These are phyloP conservation scores for Diuraphis noxia DNA, from an alignment of 1,140 invertebrate species.

Conservation along the genomic window DNA sequence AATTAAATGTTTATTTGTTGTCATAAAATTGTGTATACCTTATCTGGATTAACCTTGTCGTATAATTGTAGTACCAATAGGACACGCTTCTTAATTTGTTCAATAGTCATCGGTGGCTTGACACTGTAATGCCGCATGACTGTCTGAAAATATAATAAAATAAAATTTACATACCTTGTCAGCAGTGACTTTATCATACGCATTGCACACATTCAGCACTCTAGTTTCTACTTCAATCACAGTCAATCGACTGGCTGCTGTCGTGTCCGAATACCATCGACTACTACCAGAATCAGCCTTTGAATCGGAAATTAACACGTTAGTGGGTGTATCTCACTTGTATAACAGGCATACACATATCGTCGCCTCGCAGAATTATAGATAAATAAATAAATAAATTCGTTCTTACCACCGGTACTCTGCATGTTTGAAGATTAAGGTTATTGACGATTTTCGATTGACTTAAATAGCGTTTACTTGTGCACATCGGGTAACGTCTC, in stretches of 20 bases:
- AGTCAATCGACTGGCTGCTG: not conserved
- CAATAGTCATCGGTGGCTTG: slow-evolving; percentile 69
- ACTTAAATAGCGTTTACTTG: slow-evolving; percentile 14
- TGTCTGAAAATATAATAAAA: slow-evolving; percentile 66
- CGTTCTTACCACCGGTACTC: slow-evolving; percentile 18
- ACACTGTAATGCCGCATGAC: slow-evolving; percentile 72
- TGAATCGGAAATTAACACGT: not conserved
- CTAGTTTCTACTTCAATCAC: slow-evolving; percentile 69
- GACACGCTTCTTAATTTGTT: slow-evolving; percentile 83
- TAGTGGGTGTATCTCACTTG: not conserved
- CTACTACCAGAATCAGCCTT: not conserved
- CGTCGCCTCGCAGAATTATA: not conserved
- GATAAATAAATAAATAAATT: not conserved
- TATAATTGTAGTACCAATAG: slow-evolving; percentile 91
- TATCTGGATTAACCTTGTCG: slow-evolving; percentile 91
- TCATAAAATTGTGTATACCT: slow-evolving; percentile 68
- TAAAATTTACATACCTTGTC: slow-evolving; percentile 70
- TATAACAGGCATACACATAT: not conserved
- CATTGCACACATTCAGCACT: slow-evolving; percentile 75
- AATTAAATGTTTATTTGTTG: not conserved
- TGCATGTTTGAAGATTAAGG: slow-evolving; percentile 11
- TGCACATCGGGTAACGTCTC: slow-evolving; percentile 5
- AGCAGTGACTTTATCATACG: slow-evolving; percentile 78
- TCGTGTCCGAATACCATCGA: slow-evolving; percentile 21
- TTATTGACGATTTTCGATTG: slow-evolving; percentile 8